phyloP scores from a whole-genome alignment of 2,113 vertebrate species.

The Trogon melanurus region DNA sequence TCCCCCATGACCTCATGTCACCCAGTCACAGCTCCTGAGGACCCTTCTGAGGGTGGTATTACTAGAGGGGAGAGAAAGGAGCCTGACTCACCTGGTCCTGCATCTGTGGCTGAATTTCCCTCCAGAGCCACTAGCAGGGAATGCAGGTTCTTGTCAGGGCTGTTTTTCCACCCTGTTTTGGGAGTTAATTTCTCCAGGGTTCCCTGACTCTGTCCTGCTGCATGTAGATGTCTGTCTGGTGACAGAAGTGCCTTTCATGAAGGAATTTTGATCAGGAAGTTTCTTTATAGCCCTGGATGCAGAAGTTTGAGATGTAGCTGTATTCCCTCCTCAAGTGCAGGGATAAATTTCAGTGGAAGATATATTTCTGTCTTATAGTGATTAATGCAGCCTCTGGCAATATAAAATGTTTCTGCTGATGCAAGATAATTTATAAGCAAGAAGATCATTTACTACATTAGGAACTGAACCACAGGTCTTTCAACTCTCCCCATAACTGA shows the following conservation, averaged over 20 bases:
- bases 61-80: not conserved
- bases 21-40: not conserved
- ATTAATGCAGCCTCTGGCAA: not conserved
- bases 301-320: not conserved
- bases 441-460: not conserved
- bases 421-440: not conserved
- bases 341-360: not conserved
- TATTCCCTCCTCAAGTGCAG: not conserved
- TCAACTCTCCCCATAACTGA: not conserved
- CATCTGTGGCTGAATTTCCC: not conserved
- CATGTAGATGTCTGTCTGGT: not conserved
- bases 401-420: not conserved
- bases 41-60: not conserved
- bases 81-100: not conserved
- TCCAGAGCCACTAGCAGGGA: not conserved
- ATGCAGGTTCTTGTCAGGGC: not conserved
- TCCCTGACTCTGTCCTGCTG: not conserved
- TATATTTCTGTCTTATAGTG: not conserved
- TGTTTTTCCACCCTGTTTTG: slow-evolving; percentile 13
- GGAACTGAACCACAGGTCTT: not conserved
- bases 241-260: not conserved
- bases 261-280: not conserved
- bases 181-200: not conserved
- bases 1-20: not conserved
- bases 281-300: not conserved